These are phyloP conservation scores for Caenorhabditis parvicauda DNA, from an alignment of 2,888 invertebrate species.

Conservation along the genomic window DNA sequence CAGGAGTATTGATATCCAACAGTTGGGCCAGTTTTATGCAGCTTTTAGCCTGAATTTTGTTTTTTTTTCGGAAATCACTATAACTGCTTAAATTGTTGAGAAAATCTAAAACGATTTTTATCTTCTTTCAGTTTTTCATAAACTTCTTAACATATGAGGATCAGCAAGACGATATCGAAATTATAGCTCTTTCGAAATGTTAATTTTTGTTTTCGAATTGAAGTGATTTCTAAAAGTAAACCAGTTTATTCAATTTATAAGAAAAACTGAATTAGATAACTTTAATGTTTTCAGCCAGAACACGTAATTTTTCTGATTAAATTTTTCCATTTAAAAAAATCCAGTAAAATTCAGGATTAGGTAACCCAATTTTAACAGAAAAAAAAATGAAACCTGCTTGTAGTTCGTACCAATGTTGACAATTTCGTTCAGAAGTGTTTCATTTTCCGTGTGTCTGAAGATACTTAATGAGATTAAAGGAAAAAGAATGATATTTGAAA, in stretches of 20 bases:
- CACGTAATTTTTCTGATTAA: no score
- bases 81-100: neutral
- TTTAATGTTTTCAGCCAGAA: no score
- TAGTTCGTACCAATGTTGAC: conserved; percentile 34
- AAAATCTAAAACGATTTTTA: neutral
- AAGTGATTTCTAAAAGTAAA: no score
- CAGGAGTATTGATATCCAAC: conserved; percentile 37
- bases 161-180: neutral
- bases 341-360: no score
- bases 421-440: conserved; percentile 31
- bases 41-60: conserved; percentile 19
- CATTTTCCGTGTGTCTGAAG: conserved; percentile 25
- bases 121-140: no score
- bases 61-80: neutral
- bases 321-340: no score
- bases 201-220: no score
- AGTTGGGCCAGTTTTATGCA: conserved; percentile 32
- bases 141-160: neutral
- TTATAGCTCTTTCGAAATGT: no score
- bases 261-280: no score
- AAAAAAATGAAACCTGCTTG: conserved; percentile 23
- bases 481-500: no score
- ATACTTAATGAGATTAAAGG: neutral
- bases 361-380: no score
- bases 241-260: no score